phyloP scores from a whole-genome alignment of 2,888 invertebrate genomes.

The Cataglyphis cursor region DNA sequence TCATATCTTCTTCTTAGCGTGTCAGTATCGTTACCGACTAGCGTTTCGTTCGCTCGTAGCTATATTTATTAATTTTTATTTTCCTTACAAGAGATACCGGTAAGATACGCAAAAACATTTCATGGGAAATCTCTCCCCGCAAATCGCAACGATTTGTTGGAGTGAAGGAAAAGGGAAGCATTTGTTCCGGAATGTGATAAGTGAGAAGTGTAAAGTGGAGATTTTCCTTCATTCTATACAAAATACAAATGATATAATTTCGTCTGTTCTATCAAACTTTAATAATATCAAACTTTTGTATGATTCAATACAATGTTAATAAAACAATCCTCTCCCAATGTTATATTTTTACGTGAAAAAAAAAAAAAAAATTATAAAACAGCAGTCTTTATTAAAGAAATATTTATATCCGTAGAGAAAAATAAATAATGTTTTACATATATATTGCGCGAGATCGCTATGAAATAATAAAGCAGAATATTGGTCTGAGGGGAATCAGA shows the following conservation, averaged over 20 bases:
- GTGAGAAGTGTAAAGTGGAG: slow-evolving; percentile 36
- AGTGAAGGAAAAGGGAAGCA: slow-evolving; percentile 22
- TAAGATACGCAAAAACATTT: slow-evolving; percentile 48
- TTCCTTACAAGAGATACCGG: slow-evolving; percentile 16
- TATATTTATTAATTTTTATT: slow-evolving; percentile 25
- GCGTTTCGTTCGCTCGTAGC: slow-evolving; percentile 39
- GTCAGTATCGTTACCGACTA: slow-evolving; percentile 54
- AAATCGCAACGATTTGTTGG: slow-evolving; percentile 34
- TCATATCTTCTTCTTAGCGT: slow-evolving; percentile 51
- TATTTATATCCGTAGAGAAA: not conserved
- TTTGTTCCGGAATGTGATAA: slow-evolving; percentile 38
- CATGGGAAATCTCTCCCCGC: slow-evolving; percentile 25
- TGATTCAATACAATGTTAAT: not conserved
- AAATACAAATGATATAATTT: not conserved
- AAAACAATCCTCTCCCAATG: not conserved
- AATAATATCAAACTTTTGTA: not conserved
- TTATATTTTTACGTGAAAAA: not conserved
- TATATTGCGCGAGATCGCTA: not conserved
- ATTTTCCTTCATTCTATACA: slow-evolving; percentile 3
- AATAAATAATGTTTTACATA: not conserved
- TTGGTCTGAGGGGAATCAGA: not conserved
- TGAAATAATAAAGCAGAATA: slow-evolving; percentile 6
- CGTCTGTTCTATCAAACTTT: not conserved
- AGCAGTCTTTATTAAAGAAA: not conserved
- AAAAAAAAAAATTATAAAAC: too few relatives aligned